phyloP scores from a whole-genome alignment of 2,797 vertebrate genomes.

The Chelon labrosus region DNA sequence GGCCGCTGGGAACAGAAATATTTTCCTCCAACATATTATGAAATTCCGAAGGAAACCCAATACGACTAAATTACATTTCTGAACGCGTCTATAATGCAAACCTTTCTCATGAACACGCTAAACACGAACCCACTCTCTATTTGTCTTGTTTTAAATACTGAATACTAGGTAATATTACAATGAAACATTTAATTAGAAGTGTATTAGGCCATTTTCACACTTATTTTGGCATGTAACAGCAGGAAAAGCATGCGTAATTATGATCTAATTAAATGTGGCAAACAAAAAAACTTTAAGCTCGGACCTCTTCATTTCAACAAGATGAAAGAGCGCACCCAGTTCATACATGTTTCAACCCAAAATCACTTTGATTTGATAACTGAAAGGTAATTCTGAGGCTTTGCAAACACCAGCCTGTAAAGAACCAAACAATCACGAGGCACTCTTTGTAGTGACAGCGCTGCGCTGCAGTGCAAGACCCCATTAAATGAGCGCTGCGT shows the following conservation, averaged over 20 bases:
- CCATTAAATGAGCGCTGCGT: conserved; percentile 23
- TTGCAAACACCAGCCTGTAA: conserved; percentile 2
- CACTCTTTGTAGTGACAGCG: background rate
- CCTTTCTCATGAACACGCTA: too few relatives aligned
- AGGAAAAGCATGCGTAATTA: background rate
- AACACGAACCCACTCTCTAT: too few relatives aligned
- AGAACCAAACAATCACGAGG: conserved; percentile 3
- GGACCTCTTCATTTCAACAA: background rate
- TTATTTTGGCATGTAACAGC: too few relatives aligned
- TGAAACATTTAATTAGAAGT: too few relatives aligned
- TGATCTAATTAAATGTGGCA: background rate
- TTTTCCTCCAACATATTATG: too few relatives aligned
- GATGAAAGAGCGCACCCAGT: background rate
- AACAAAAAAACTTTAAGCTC: background rate
- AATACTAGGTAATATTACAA: too few relatives aligned
- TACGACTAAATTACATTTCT: too few relatives aligned
- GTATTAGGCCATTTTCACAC: background rate
- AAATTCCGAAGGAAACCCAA: too few relatives aligned
- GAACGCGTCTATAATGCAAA: too few relatives aligned
- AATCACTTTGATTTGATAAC: background rate
- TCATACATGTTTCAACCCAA: background rate
- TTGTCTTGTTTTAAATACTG: too few relatives aligned
- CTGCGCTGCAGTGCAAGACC: background rate
- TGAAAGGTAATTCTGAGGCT: background rate
- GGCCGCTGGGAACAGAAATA: too few relatives aligned